These are phyloP conservation scores for Acleris holmiana DNA, from an alignment of 2,888 invertebrate genomes.

Conservation along the genomic window DNA sequence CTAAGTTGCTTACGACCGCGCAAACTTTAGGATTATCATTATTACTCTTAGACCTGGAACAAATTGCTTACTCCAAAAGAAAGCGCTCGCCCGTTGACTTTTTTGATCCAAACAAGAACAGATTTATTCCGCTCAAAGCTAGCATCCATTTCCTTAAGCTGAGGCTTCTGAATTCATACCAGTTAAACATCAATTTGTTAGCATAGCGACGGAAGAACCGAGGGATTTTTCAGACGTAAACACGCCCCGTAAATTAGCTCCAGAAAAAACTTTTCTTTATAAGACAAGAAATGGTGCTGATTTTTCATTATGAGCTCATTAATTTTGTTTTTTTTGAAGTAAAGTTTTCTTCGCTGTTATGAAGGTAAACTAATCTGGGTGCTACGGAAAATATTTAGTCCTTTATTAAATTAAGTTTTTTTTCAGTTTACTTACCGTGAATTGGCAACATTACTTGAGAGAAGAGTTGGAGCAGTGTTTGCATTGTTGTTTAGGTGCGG, in stretches of 20 bases:
- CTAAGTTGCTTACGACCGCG: too few species aligned
- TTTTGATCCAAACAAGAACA: conserved; percentile 14
- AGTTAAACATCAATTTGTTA: conserved; percentile 32
- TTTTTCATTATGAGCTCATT: conserved; percentile 16
- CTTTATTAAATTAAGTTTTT: too few species aligned
- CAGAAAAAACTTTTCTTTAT: conserved; percentile 14
- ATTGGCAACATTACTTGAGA: too few species aligned
- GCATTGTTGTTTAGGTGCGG: too few species aligned
- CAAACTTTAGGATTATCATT: too few species aligned
- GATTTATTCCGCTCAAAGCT: conserved; percentile 17
- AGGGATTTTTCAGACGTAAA: conserved; percentile 6
- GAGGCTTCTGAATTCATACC: conserved; percentile 16
- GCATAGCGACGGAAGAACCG: conserved; percentile 5
- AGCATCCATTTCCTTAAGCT: conserved; percentile 22
- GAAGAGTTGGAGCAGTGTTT: too few species aligned
- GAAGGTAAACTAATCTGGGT: background rate
- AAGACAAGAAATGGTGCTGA: conserved; percentile 11
- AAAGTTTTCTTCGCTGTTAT: background rate
- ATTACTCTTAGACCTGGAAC: too few species aligned
- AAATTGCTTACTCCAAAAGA: too few species aligned
- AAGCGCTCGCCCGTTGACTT: background rate
- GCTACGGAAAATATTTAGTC: background rate
- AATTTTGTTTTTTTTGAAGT: background rate
- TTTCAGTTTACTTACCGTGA: too few species aligned
- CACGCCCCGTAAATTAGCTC: conserved; percentile 23